Evolutionary conservation across 2,888 invertebrate species (phyloP).

Genomic region (Tipula vernalis): DNA sequence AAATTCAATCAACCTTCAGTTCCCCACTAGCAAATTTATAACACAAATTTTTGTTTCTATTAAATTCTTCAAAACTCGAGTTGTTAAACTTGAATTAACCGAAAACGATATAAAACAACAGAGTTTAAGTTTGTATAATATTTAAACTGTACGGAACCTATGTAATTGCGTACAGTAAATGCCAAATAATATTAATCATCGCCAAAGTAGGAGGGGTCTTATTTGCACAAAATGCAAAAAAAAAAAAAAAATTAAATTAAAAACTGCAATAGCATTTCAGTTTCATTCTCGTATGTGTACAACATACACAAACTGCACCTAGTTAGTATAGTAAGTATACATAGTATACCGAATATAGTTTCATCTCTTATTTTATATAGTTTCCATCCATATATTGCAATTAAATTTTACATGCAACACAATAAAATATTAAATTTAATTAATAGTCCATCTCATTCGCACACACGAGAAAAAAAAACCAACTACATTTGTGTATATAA

Average conservation of each 20-base stretch:
- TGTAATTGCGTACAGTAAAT: not conserved
- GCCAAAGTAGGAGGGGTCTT: not conserved
- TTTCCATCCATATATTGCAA: not conserved
- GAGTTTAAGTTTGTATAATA: not conserved
- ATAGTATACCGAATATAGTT: not conserved
- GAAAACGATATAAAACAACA: not conserved
- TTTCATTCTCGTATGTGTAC: not conserved
- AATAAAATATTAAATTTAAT: slow-evolving; percentile 4
- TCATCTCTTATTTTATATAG: not conserved
- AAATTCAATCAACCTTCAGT: too few species aligned
- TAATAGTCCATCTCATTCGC: not conserved
- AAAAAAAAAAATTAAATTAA: not conserved
- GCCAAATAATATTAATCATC: not conserved
- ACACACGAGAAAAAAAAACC: not conserved
- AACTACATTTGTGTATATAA: not conserved
- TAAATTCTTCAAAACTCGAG: too few species aligned
- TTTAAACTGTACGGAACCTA: not conserved
- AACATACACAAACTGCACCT: not conserved
- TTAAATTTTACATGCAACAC: not conserved
- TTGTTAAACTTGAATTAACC: not conserved
- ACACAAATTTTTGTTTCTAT: too few species aligned
- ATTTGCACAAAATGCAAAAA: not conserved
- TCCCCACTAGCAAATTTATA: too few species aligned
- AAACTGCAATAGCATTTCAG: not conserved
- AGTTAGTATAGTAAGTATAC: not conserved